These are phyloP conservation scores for Octopus bimaculoides DNA, from an alignment of 1,140 invertebrate species.

Conservation along the genomic window DNA sequence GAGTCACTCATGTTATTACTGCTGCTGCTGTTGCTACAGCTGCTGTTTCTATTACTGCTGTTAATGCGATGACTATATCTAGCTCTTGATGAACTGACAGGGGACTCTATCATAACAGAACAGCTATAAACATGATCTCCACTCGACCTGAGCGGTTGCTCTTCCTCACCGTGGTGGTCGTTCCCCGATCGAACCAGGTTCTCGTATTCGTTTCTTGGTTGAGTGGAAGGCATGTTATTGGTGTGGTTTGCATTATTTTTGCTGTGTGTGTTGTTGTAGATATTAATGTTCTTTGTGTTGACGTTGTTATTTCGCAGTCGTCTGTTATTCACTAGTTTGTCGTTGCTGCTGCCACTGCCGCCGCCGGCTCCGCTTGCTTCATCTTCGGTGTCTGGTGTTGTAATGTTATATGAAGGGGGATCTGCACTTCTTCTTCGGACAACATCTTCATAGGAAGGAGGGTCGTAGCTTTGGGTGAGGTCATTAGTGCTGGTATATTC, in stretches of 20 bases:
- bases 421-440: background rate
- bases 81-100: background rate
- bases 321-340: background rate
- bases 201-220: no score
- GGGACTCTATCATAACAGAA: background rate
- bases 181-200: no score
- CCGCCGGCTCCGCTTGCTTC: background rate
- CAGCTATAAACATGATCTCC: background rate
- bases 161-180: no score
- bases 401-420: background rate
- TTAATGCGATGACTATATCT: background rate
- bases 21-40: background rate
- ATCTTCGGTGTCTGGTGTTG: background rate
- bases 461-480: background rate
- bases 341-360: background rate
- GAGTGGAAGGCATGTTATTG: no score
- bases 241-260: no score
- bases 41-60: background rate
- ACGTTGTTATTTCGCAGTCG: background rate
- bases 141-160: no score
- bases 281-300: background rate
- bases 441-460: background rate
- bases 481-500: constrained; percentile 1
- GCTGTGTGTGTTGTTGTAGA: no score
- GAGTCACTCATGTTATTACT: background rate